A percentile compares a stretch with the other conserved stretches of the same genome.
Evolutionary conservation across 2,113 vertebrate species (phyloP).

Genomic region (Xenotilapia caudafasciata): DNA sequence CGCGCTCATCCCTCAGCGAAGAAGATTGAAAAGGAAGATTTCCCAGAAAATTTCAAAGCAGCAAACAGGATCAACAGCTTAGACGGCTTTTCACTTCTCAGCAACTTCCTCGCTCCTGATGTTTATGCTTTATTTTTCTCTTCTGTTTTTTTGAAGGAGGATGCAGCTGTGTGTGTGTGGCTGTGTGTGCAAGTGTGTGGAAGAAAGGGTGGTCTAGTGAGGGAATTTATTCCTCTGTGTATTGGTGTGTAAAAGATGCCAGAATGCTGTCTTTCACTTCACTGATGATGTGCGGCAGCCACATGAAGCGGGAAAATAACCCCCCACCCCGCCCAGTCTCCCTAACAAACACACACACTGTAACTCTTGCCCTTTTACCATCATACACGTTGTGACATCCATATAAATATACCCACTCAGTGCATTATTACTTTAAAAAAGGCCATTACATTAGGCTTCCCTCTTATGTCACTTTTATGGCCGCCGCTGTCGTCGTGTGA

Average conservation of each 20-base stretch:
- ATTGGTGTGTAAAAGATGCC: conserved; percentile 48
- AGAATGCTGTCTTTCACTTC: conserved; percentile 52
- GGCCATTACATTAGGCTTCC: neutral
- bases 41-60: conserved; percentile 42
- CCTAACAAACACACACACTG: neutral
- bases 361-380: conserved; percentile 17
- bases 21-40: conserved; percentile 34
- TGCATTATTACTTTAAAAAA: conserved; percentile 45
- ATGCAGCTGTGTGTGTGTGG: neutral
- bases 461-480: conserved; percentile 28
- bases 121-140: neutral
- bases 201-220: neutral
- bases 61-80: conserved; percentile 61
- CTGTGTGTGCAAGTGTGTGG: neutral
- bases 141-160: neutral
- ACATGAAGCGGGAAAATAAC: conserved; percentile 8
- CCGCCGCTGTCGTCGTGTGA: neutral
- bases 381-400: conserved; percentile 3
- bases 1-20: conserved; percentile 4
- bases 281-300: conserved; percentile 40
- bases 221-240: conserved; percentile 41
- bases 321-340: neutral
- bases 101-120: conserved; percentile 25
- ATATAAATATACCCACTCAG: conserved; percentile 39
- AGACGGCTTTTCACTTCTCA: conserved; percentile 38